A percentile compares a stretch with the other conserved stretches of the same genome.
Evolutionary conservation across 1,140 invertebrate genomes (phyloP).

Genomic region (Cepaea nemoralis): DNA sequence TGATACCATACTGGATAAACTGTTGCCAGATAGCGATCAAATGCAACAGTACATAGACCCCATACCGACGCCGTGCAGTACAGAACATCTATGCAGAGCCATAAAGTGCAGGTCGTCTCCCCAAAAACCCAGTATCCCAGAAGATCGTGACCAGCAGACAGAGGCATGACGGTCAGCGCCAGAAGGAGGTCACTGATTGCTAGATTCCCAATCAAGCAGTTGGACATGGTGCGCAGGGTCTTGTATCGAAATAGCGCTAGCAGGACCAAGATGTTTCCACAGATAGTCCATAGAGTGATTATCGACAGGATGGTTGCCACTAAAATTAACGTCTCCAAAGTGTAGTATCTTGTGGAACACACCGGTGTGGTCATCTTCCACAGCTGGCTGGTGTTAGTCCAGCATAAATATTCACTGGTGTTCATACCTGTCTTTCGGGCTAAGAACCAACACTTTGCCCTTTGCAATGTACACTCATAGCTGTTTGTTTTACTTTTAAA

Average conservation of each 20-base stretch:
- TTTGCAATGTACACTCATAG: no score
- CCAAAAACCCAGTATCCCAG: constrained; percentile 72
- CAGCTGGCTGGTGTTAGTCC: constrained; percentile 49
- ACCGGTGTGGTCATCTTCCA: constrained; percentile 57
- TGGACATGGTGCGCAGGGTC: constrained; percentile 69
- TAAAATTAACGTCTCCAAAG: constrained; percentile 55
- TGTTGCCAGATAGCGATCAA: constrained; percentile 72
- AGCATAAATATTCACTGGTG: constrained; percentile 27
- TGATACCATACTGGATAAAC: constrained; percentile 72
- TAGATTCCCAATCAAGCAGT: constrained; percentile 72
- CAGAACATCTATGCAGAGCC: constrained; percentile 70
- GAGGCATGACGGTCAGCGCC: constrained; percentile 69
- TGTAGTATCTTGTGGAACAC: constrained; percentile 59
- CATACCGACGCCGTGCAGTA: constrained; percentile 73
- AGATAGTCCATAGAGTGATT: constrained; percentile 69
- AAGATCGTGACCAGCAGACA: constrained; percentile 68
- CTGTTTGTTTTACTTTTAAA: no score
- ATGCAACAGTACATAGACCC: constrained; percentile 72
- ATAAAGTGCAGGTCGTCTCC: constrained; percentile 62
- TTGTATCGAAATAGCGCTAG: constrained; percentile 66
- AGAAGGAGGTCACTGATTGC: constrained; percentile 71
- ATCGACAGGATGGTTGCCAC: constrained; percentile 60
- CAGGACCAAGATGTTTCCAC: constrained; percentile 70
- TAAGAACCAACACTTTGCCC: no score
- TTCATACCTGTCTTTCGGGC: not conserved